Base-by-base conservation (phyloP, 2,888 invertebrate species). In the Heliconius hortense region DNA sequence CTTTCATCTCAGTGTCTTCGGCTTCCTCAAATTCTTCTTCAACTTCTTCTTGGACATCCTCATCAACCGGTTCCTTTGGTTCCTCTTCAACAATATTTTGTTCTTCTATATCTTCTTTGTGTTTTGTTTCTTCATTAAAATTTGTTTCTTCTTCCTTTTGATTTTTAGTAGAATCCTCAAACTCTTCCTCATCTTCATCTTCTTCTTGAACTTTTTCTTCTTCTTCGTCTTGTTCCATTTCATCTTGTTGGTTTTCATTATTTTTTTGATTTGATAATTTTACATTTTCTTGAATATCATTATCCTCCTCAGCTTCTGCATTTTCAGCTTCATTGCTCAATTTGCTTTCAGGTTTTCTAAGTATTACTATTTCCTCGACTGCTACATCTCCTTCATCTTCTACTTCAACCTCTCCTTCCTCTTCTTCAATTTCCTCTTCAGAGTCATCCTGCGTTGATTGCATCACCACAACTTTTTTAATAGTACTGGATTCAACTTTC, bases 381-480 rank as follows among this genome's bases (percentile, higher is more conserved):
- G 79, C 78, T 77, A 84, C 81, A 76, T 84, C 85, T 76, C 83
- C 85, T 75, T 83, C 86, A 76, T 82, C 84, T 64, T 85, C 84
- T 73, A 82, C 81, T 63, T 86, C 84, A 77, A 84, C 85, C 69
- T 86, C 83, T 76, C 88, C 84, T 26, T 86, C 82, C 56, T 86
- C 84, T 68, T 87, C 85, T 76, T 83, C 83, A 24, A 80, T 76
- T 73, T 81, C 82, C 70, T 81, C 82, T 71, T 83, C 83, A 56
- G 82, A 81, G 73, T 81, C 80, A 78, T 81, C 77, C 15, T 74
- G 76, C 62, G 80, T 79, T 26, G 87, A 85, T 81, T 92, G 86
- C 43, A 89, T 83, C 24, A 91, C 83, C 0, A 90, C 86, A 10
- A 91, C 88, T 78, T 91, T 91, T 79, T 90, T 89, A n/a, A 87